A percentile compares a stretch with the other conserved stretches of the same genome.
These are phyloP conservation scores for Otolemur garnettii DNA, from an alignment of 2,113 vertebrate species.

Conservation along the genomic window DNA sequence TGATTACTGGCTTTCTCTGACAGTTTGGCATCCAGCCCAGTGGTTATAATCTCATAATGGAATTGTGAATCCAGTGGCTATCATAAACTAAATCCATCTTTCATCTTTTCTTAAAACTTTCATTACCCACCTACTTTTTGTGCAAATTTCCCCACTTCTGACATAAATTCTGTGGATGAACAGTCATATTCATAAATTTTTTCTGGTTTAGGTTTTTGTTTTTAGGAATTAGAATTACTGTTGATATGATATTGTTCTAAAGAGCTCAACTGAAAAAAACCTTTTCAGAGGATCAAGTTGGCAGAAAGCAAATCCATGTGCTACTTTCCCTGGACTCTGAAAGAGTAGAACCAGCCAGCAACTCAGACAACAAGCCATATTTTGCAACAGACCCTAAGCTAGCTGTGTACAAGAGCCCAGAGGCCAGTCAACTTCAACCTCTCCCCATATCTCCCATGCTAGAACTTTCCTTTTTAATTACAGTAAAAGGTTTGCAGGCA, in stretches of 20 bases:
- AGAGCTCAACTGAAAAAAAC: slow-evolving; percentile 1
- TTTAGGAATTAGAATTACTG: background rate
- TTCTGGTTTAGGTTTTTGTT: slow-evolving; percentile 12
- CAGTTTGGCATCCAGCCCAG: background rate
- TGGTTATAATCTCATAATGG: background rate
- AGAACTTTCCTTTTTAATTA: slow-evolving; percentile 68
- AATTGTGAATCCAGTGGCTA: background rate
- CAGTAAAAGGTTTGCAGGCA: slow-evolving; percentile 57
- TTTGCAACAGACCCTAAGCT: slow-evolving; percentile 34
- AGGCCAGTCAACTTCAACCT: slow-evolving; percentile 21
- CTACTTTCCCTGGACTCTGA: background rate
- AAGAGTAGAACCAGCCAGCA: background rate
- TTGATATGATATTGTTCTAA: slow-evolving; percentile 35
- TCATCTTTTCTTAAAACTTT: background rate
- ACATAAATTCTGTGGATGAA: background rate
- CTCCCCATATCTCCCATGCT: background rate
- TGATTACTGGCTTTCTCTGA: slow-evolving; percentile 7
- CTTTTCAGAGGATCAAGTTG: background rate
- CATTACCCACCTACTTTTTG: background rate
- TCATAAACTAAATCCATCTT: background rate
- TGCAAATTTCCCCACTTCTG: background rate
- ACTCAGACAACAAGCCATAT: background rate
- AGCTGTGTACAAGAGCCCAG: slow-evolving; percentile 1
- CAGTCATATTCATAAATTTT: background rate
- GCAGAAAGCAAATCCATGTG: background rate